Evolutionary conservation across 2,797 vertebrate species (phyloP).

Genomic region (Mormyrops attenuatus): DNA sequence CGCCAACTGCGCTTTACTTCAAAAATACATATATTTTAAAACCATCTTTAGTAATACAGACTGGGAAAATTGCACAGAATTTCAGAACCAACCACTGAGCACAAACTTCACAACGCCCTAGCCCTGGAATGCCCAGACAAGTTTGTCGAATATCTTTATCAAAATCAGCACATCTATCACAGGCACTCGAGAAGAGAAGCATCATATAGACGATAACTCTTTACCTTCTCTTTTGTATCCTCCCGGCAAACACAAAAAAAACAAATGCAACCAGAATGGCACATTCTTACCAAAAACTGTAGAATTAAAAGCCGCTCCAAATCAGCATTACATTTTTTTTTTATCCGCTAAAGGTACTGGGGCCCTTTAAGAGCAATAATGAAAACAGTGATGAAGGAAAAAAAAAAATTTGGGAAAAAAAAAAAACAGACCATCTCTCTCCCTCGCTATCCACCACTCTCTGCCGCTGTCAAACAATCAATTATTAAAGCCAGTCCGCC

Average conservation of each 20-base stretch:
- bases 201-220: background rate
- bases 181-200: background rate
- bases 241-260: background rate
- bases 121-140: background rate
- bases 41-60: background rate
- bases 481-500: conserved; percentile 40
- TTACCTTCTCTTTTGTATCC: background rate
- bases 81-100: background rate
- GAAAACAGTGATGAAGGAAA: conserved; percentile 29
- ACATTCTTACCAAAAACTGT: conserved; percentile 51
- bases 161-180: background rate
- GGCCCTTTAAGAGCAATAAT: conserved; percentile 37
- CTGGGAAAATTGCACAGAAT: background rate
- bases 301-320: conserved; percentile 40
- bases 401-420: too few relatives aligned
- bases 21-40: background rate
- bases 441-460: conserved; percentile 17
- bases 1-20: background rate
- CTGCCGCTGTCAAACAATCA: conserved; percentile 32
- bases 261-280: background rate
- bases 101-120: background rate
- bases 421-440: too few relatives aligned
- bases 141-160: background rate
- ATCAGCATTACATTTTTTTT: conserved; percentile 27
- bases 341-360: conserved; percentile 35